Percentiles rank a stretch among this genome's conserved stretches.
These are phyloP conservation scores for Buathra laborator DNA, from an alignment of 2,888 invertebrate genomes.

Conservation along the genomic window DNA sequence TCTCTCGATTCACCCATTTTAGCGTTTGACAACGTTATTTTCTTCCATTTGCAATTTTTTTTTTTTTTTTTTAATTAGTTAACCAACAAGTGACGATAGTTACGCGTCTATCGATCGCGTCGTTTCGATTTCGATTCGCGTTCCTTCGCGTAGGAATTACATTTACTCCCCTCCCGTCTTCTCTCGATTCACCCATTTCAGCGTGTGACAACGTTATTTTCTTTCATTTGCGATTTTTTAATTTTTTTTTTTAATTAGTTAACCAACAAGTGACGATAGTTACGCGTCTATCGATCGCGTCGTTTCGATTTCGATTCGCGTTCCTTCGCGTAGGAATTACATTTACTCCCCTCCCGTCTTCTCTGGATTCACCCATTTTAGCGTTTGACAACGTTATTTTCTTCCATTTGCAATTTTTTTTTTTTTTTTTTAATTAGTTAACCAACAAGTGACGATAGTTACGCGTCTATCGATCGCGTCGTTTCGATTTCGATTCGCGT, in stretches of 20 bases:
- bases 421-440: conserved; percentile 41
- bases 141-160: conserved; percentile 6
- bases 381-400: conserved; percentile 1
- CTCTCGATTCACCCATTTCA: not conserved
- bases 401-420: not conserved
- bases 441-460: conserved; percentile 28
- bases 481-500: conserved; percentile 26
- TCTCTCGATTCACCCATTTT: not conserved
- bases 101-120: conserved; percentile 24
- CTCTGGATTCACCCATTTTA: not conserved
- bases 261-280: conserved; percentile 22
- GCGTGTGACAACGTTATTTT: conserved; percentile 3
- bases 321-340: conserved; percentile 6
- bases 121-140: conserved; percentile 16
- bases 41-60: not conserved
- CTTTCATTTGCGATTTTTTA: not conserved
- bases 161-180: not conserved
- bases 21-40: not conserved
- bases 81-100: conserved; percentile 22
- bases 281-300: conserved; percentile 24
- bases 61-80: conserved; percentile 13
- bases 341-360: not conserved
- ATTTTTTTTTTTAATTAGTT: conserved; percentile 3
- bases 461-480: conserved; percentile 17
- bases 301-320: conserved; percentile 16